Evolutionary conservation across 1,140 invertebrate genomes (phyloP).

Genomic region (Diachasma alloeum): DNA sequence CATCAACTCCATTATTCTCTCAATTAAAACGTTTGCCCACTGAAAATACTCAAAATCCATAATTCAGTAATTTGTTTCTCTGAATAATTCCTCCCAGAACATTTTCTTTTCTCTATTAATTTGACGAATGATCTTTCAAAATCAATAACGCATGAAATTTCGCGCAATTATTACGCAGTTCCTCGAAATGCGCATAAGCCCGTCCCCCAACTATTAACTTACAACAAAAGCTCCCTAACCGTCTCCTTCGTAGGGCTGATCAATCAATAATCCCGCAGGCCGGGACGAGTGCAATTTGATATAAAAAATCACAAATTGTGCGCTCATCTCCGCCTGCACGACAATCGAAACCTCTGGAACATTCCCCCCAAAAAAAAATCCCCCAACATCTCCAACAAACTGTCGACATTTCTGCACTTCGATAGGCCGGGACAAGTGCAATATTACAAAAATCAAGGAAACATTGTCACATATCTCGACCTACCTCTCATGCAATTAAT

Average conservation of each 20-base stretch:
- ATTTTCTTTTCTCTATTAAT: too few relatives aligned
- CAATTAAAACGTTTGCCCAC: too few relatives aligned
- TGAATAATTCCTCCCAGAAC: too few relatives aligned
- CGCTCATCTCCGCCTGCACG: constrained; percentile 57
- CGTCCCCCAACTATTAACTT: too few relatives aligned
- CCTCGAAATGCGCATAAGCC: too few relatives aligned
- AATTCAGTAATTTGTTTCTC: too few relatives aligned
- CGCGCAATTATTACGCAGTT: neutral
- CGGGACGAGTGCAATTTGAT: constrained; percentile 65
- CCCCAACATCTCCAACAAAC: neutral
- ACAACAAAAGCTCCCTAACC: neutral
- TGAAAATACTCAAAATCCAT: too few relatives aligned
- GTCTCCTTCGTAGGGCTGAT: constrained; percentile 18
- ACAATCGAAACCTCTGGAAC: constrained; percentile 30
- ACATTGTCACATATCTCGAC: constrained; percentile 64
- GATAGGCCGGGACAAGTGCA: constrained; percentile 67
- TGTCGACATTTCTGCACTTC: constrained; percentile 49
- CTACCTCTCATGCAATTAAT: constrained; percentile 57
- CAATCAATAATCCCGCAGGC: constrained; percentile 57
- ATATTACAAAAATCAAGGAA: constrained; percentile 55
- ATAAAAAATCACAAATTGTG: constrained; percentile 57
- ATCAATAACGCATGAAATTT: neutral
- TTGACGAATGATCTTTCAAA: too few relatives aligned
- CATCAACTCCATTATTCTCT: too few relatives aligned
- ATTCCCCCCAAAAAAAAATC: neutral